Base-by-base conservation (phyloP, 2,888 invertebrate species). In the Dynastes grantii region DNA sequence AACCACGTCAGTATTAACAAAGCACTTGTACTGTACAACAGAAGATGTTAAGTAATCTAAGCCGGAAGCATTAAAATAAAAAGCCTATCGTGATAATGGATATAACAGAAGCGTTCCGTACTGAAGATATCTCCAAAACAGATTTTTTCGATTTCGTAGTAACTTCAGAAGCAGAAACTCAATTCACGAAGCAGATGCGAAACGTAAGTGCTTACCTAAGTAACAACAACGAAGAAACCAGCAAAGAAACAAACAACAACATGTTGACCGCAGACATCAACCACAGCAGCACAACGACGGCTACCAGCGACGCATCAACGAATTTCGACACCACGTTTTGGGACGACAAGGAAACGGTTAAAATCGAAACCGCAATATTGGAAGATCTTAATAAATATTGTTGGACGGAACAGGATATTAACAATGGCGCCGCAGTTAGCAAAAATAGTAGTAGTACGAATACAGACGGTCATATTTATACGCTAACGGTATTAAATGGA, bases 71-170 rank as follows among this genome's bases (percentile, higher is more conserved):
- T 22, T 76, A 76, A 76, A 65, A 45, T 51, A 51, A 11, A 76
- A 68, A 76, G 65, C 64, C 61, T 45, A 4, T 73, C 65, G 73
- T 64, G 87, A 89, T 91, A 91, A 95, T 95, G 95, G 95, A 95
- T 92, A 93, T 96, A 90, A 94, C 95, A 90, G 95, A 95, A 91
- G 91, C 93, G 84, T 93, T 93, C 89, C 91, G 93, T 84, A 92
- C 94, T 88, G 95, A 95, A 89, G 95, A 96, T 90, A 91, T 96
- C 89, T 93, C 95, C 85, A 95, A 96, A 90, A 94, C 95, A 84
- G 96, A 96, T 90, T 96, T 96, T 91, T 96, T 96, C 90, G 96
- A 96, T 90, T 95, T 96, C 90, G 96, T 96, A 81, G 95, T 95
- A 76, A 94, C 95, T 67, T 92, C 92, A 86, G 93, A 94, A 88